Evolutionary conservation across 2,113 vertebrate genomes (phyloP).

Genomic region (Pogonocichla stellata): DNA sequence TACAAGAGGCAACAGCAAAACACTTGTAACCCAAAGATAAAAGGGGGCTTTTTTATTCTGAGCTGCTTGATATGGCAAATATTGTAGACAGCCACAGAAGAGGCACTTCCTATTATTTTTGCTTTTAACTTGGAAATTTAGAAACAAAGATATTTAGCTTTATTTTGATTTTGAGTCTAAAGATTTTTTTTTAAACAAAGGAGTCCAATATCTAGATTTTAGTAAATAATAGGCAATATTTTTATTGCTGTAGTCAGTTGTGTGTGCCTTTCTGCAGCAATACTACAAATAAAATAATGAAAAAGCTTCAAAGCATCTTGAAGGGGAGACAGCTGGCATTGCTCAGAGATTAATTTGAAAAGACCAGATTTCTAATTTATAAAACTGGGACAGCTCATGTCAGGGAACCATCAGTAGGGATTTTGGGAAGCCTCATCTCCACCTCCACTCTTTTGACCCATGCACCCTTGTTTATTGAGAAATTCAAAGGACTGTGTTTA

Average conservation of each 20-base stretch:
- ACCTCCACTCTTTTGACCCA: not conserved
- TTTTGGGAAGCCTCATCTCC: not conserved
- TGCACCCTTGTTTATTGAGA: conserved; percentile 4
- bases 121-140: conserved; percentile 41
- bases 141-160: conserved; percentile 17
- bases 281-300: conserved; percentile 21
- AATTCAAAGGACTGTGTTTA: not conserved
- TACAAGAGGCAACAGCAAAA: not conserved
- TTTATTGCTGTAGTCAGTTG: conserved; percentile 40
- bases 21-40: not conserved
- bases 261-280: not conserved
- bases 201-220: conserved; percentile 33
- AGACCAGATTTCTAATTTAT: conserved; percentile 45
- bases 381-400: conserved; percentile 17
- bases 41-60: not conserved
- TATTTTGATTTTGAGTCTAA: conserved; percentile 19
- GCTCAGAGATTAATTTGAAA: not conserved
- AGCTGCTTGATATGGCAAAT: not conserved
- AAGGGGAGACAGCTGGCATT: conserved; percentile 13
- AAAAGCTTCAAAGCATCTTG: conserved; percentile 57
- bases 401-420: not conserved
- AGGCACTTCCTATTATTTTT: not conserved
- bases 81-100: not conserved
- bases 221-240: conserved; percentile 30
- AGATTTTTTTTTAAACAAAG: not conserved